A percentile compares a stretch with the other conserved stretches of the same genome.
Conservation (phyloP, 2,113 vertebrate genomes). For the Alligator sinensis region DNA sequence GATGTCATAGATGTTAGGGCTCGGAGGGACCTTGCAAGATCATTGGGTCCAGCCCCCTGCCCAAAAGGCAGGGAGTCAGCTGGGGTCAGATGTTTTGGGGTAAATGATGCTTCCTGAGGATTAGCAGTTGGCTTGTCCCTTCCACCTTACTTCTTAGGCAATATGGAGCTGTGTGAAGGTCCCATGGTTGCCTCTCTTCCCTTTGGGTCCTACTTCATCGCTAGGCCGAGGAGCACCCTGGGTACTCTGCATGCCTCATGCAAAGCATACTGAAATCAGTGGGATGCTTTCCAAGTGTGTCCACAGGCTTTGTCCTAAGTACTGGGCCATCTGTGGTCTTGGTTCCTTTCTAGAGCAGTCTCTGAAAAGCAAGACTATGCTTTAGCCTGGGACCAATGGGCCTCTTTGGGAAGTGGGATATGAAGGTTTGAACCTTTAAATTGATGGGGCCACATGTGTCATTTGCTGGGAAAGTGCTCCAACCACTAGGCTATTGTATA, state of each 20-base stretch:
- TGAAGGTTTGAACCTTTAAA: too few relatives aligned
- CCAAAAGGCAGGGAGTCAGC: too few relatives aligned
- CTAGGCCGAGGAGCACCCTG: neutral
- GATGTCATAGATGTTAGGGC: too few relatives aligned
- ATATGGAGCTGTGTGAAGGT: neutral
- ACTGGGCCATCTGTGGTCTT: neutral
- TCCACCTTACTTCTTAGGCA: neutral
- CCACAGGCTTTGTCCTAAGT: neutral
- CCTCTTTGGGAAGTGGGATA: too few relatives aligned
- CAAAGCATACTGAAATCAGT: neutral
- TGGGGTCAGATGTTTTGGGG: too few relatives aligned
- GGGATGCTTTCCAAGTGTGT: neutral
- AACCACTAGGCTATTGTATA: too few relatives aligned
- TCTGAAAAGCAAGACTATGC: neutral
- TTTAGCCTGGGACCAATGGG: too few relatives aligned
- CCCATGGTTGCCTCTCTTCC: neutral
- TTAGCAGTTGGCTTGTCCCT: neutral
- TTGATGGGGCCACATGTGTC: too few relatives aligned
- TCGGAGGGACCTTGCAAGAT: too few relatives aligned
- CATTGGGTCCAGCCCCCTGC: too few relatives aligned
- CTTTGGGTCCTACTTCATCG: neutral
- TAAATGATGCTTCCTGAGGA: neutral
- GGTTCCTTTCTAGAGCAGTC: neutral
- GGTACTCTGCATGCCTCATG: neutral
- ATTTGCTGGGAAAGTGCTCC: too few relatives aligned